Conservation (phyloP, 1,140 invertebrate genomes). For the Zophobas atratus region DNA sequence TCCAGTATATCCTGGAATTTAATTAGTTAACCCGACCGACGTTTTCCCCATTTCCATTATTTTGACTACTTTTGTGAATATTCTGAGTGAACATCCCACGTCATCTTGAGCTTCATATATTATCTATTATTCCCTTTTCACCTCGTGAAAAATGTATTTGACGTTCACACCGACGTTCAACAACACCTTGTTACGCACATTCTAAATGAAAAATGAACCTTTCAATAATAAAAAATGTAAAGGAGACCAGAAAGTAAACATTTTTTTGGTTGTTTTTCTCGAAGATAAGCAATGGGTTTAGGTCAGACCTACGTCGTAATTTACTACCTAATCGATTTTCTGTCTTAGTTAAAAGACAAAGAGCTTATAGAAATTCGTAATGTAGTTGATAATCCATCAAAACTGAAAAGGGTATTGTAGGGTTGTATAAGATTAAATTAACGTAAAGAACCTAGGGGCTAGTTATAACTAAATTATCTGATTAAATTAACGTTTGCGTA, state of each 20-base stretch:
- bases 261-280: not conserved
- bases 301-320: not conserved
- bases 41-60: not conserved
- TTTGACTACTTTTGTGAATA: not conserved
- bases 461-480: not conserved
- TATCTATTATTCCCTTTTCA: not conserved
- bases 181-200: not conserved
- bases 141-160: conserved; percentile 1
- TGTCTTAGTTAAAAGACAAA: conserved; percentile 1
- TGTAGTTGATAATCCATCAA: not conserved
- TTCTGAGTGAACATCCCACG: not conserved
- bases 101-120: not conserved
- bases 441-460: not conserved
- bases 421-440: not conserved
- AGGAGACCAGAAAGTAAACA: too few relatives aligned
- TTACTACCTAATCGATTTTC: not conserved
- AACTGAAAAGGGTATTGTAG: conserved; percentile 10
- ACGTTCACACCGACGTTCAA: not conserved
- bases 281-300: not conserved
- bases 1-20: not conserved
- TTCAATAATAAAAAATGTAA: not conserved
- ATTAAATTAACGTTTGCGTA: not conserved
- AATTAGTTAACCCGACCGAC: not conserved
- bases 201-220: conserved; percentile 1
- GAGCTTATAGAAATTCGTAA: not conserved